Percentiles rank a stretch among this genome's conserved stretches.
Conservation (phyloP, 2,888 invertebrate genomes). For the Exocentrus adspersus region DNA sequence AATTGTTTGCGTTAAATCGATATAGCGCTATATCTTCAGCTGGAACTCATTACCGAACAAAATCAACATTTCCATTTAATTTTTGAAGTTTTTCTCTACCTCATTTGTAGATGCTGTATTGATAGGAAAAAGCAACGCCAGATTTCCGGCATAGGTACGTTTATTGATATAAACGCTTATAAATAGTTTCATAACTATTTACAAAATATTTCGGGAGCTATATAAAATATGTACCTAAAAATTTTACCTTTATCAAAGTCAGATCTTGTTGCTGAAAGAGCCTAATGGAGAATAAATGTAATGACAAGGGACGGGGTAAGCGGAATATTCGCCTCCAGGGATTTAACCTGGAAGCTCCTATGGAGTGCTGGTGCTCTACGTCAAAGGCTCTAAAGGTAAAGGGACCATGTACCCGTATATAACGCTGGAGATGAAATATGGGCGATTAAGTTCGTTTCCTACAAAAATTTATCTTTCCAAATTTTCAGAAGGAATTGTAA, state of each 20-base stretch:
- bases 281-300: slow-evolving; percentile 17
- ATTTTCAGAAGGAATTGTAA: neutral
- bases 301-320: slow-evolving; percentile 19
- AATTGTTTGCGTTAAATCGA: neutral
- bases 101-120: neutral
- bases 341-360: slow-evolving; percentile 21
- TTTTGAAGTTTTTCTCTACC: neutral
- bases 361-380: slow-evolving; percentile 6
- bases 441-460: slow-evolving; percentile 8
- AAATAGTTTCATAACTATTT: neutral
- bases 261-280: neutral
- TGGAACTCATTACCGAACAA: too few relatives aligned
- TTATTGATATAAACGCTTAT: neutral
- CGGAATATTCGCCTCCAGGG: slow-evolving; percentile 16
- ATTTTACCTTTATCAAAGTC: slow-evolving; percentile 18
- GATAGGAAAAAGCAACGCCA: neutral
- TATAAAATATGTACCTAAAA: slow-evolving; percentile 15
- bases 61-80: neutral
- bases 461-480: neutral
- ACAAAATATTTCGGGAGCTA: neutral
- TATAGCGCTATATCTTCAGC: neutral
- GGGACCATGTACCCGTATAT: neutral
- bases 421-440: slow-evolving; percentile 1
- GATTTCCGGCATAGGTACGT: too few relatives aligned
- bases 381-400: slow-evolving; percentile 11